Evolutionary conservation across 2,113 vertebrate species (phyloP).

Genomic region (Mormoops blainvillei): DNA sequence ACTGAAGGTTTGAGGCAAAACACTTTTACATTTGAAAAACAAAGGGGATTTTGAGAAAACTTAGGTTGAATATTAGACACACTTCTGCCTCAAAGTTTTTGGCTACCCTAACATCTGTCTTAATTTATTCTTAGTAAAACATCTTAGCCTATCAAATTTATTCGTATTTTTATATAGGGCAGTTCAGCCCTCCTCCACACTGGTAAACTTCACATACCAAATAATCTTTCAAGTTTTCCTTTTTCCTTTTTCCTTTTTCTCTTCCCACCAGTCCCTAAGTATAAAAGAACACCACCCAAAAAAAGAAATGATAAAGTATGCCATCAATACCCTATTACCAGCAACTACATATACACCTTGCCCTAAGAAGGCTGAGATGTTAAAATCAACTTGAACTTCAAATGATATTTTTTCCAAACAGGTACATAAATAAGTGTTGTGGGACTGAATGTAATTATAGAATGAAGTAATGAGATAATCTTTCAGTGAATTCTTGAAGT

Average conservation of each 20-base stretch:
- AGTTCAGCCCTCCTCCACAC: neutral
- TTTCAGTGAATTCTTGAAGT: conserved; percentile 43
- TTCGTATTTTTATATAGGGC: neutral
- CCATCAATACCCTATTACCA: neutral
- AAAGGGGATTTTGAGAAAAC: neutral
- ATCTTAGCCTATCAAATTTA: neutral
- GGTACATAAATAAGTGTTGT: neutral
- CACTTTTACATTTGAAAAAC: neutral
- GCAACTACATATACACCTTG: neutral
- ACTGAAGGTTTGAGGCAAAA: neutral
- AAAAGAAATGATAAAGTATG: neutral
- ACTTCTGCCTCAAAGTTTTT: neutral
- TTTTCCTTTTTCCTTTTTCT: neutral
- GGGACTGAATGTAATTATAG: conserved; percentile 35
- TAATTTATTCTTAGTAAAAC: neutral
- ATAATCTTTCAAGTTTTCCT: neutral
- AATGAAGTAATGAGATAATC: neutral
- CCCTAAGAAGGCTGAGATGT: neutral
- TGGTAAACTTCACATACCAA: neutral
- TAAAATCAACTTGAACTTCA: conserved; percentile 49
- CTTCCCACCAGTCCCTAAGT: neutral
- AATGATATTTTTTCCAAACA: conserved; percentile 34
- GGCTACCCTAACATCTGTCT: neutral
- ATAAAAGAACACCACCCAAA: neutral
- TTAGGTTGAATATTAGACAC: neutral